Conservation (phyloP, 2,113 vertebrate species). For the Orycteropus afer region DNA sequence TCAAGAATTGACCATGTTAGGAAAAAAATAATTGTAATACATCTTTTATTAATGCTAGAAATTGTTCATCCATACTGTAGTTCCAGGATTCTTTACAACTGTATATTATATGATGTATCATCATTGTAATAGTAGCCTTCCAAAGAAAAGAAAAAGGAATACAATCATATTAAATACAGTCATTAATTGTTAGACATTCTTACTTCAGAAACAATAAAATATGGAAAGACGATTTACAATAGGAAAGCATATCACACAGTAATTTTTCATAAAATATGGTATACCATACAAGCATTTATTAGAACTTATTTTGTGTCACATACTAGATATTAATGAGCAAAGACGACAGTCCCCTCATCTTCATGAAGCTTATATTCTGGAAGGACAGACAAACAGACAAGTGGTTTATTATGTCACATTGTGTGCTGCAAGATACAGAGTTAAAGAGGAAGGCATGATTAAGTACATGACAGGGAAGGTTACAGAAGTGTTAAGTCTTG, state of each 20-base stretch:
- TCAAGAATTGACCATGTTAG: neutral
- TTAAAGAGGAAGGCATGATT: neutral
- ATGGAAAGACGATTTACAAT: neutral
- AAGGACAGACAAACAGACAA: neutral
- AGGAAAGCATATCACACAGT: neutral
- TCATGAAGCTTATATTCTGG: neutral
- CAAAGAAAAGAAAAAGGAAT: neutral
- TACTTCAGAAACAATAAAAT: conserved; percentile 12
- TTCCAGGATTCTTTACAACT: neutral
- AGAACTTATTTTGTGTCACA: conserved; percentile 22
- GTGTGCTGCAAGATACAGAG: neutral
- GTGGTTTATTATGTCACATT: neutral
- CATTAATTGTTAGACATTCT: neutral
- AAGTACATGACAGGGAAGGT: neutral
- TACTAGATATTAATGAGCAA: neutral
- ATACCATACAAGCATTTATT: neutral
- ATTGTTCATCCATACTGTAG: neutral
- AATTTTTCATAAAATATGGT: neutral
- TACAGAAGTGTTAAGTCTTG: neutral
- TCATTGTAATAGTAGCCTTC: conserved; percentile 1
- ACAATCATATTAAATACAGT: neutral
- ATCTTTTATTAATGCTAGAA: conserved; percentile 7
- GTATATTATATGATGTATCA: neutral
- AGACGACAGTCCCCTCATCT: neutral
- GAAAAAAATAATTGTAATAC: neutral